These are phyloP conservation scores for Plutomurus gul DNA, from an alignment of 1,140 invertebrate genomes.

Conservation along the genomic window DNA sequence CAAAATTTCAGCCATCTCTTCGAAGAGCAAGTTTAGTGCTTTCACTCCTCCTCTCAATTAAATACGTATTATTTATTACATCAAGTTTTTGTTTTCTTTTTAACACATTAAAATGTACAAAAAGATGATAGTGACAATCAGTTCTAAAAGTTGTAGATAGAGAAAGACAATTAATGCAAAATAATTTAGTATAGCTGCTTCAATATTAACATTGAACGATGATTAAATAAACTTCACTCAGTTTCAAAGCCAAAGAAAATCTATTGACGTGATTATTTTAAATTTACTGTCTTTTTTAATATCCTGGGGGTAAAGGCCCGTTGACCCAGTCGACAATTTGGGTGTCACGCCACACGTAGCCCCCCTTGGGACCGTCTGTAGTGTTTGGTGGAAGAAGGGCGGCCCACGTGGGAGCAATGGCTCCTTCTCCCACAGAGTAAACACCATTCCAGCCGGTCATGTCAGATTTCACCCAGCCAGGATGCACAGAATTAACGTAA, in stretches of 20 bases:
- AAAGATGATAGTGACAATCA: no score
- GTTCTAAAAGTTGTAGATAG: no score
- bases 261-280: neutral
- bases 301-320: constrained; percentile 27
- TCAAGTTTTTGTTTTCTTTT: no score
- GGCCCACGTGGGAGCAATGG: constrained; percentile 58
- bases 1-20: neutral
- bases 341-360: constrained; percentile 60
- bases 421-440: constrained; percentile 69
- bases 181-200: no score
- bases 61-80: neutral
- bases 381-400: constrained; percentile 62
- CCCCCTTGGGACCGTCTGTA: constrained; percentile 58
- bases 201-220: no score
- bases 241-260: no score
- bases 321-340: constrained; percentile 58
- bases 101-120: no score
- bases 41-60: no score
- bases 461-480: constrained; percentile 73
- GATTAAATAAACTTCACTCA: no score
- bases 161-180: no score
- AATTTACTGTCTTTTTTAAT: neutral
- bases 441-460: constrained; percentile 72
- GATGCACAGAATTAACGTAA: constrained; percentile 70
- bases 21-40: no score